Base-by-base conservation (phyloP, 2,113 vertebrate species). In the Entomyzon cyanotis region DNA sequence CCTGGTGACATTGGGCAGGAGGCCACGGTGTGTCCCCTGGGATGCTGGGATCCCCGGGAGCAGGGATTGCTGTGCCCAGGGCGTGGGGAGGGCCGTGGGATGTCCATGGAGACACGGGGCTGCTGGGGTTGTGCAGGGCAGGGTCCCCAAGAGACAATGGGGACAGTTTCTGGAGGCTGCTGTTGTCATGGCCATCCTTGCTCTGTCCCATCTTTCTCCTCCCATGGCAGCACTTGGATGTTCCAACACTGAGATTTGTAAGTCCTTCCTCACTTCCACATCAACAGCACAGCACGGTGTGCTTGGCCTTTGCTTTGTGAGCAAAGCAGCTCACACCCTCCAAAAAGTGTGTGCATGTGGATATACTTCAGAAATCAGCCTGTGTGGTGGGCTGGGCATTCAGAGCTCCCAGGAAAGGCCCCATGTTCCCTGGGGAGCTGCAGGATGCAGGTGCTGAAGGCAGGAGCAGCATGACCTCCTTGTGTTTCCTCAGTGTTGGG, bases 231-330 rank as follows among this genome's bases (percentile, higher is more conserved):
- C 33, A 2, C 20, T 59, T 55, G 65, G 58, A 7, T 90, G 63
- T n/a, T 59, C 1, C 4, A 30, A 3, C 1, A 0, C 44, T 39
- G 30, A 5, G 35, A 15, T 64, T 52, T 5, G 0, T 37, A 25
- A n/a, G 27, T 42, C 41, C 35, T 85, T 46, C 27, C 47, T 89
- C 47, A 9, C 12, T 13, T 68, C 39, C 53, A 12, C 39, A 8
- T 16, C 0, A 1, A 1, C 52, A 25, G 49, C 16, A 3, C 15
- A 5, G 39, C 18, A 24, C 12, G 1, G 21, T 10, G 49, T 60
- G 50, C 53, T 60, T 24, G 20, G 39, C 50, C 18, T 0, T 46
- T 77, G 46, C 30, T 52, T 69, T 19, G 77, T 37, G 37, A 37
- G 10, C 37, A 37, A 37, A 37, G 21, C n/a, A 42, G 62, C 44